phyloP scores from a whole-genome alignment of 2,888 invertebrate genomes.

The Drosophila ustulata region DNA sequence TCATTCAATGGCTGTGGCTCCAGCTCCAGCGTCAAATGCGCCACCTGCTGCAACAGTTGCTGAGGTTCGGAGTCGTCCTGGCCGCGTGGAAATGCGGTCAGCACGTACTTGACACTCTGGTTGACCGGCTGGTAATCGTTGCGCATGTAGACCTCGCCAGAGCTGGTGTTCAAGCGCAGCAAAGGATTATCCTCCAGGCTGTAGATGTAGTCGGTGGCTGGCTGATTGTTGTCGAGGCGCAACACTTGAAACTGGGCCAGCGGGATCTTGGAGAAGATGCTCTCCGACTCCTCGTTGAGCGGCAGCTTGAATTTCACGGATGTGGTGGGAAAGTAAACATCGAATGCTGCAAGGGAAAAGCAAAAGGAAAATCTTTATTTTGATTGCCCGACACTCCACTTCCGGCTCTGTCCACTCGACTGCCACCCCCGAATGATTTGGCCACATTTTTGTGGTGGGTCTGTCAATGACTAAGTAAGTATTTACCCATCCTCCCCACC shows the following conservation, averaged over 20 bases:
- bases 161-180: constrained; percentile 79
- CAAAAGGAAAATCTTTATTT: constrained; percentile 5
- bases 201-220: constrained; percentile 79
- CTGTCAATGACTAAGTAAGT: constrained; percentile 37
- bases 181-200: constrained; percentile 78
- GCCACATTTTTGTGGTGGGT: constrained; percentile 22
- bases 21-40: constrained; percentile 81
- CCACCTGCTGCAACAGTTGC: constrained; percentile 66
- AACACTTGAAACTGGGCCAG: constrained; percentile 83
- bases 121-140: constrained; percentile 75
- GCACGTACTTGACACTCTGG: constrained; percentile 68
- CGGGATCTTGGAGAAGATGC: constrained; percentile 83
- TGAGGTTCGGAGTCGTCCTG: constrained; percentile 24
- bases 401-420: neutral
- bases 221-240: constrained; percentile 69
- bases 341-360: constrained; percentile 69
- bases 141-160: constrained; percentile 83
- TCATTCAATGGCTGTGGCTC: constrained; percentile 69
- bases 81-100: constrained; percentile 77
- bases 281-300: constrained; percentile 82
- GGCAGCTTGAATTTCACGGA: constrained; percentile 83
- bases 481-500: constrained; percentile 45
- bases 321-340: constrained; percentile 83
- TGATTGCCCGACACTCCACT: constrained; percentile 6
- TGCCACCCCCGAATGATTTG: constrained; percentile 34